A percentile compares a stretch with the other conserved stretches of the same genome.
These are phyloP conservation scores for Drosophila leontia DNA, from an alignment of 1,140 invertebrate species.

Conservation along the genomic window DNA sequence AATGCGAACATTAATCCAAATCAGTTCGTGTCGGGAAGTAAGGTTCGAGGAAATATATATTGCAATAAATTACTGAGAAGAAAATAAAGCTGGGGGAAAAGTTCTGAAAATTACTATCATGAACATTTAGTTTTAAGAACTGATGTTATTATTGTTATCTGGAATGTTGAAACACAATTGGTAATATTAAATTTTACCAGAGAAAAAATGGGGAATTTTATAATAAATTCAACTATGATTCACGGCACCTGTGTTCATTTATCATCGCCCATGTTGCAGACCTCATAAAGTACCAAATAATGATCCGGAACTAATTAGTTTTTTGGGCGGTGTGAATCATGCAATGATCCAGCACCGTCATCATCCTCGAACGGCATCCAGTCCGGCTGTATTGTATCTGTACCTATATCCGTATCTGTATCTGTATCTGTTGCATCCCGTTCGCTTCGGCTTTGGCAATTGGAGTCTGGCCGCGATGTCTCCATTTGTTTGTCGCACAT, in stretches of 20 bases:
- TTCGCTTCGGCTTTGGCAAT: conserved; percentile 50
- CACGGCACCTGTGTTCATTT: neutral
- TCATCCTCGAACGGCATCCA: neutral
- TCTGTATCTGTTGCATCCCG: conserved; percentile 25
- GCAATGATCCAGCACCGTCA: neutral
- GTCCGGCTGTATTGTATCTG: neutral
- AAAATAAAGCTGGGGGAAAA: neutral
- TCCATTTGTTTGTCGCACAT: conserved; percentile 81
- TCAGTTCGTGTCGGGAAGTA: neutral
- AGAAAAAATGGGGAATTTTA: neutral
- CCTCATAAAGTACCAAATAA: conserved; percentile 9
- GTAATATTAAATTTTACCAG: no score
- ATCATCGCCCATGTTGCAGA: neutral
- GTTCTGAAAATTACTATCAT: neutral
- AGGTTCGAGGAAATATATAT: neutral
- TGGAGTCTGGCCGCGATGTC: conserved; percentile 81
- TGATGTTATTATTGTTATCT: no score
- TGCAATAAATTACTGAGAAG: neutral
- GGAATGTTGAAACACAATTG: neutral
- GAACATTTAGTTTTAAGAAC: neutral
- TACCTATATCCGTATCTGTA: conserved; percentile 12
- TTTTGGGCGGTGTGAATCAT: conserved; percentile 11
- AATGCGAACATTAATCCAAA: conserved; percentile 3
- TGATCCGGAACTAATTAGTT: conserved; percentile 19
- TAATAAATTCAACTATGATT: neutral